These are phyloP conservation scores for Hyles vespertilio DNA, from an alignment of 1,140 invertebrate genomes.

Conservation along the genomic window DNA sequence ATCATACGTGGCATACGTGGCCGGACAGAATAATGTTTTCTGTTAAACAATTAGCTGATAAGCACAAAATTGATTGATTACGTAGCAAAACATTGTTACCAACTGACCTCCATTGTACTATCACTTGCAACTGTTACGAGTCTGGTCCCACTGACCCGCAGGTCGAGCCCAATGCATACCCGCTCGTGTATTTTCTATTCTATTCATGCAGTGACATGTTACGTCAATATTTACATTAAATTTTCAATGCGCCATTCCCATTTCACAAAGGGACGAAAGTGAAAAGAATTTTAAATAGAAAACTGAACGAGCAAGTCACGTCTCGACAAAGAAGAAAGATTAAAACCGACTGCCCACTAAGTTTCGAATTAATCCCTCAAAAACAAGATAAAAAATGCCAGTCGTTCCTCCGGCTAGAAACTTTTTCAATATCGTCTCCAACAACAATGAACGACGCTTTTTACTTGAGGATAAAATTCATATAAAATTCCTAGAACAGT, in stretches of 20 bases:
- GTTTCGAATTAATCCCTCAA: constrained; percentile 44
- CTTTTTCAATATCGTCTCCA: constrained; percentile 57
- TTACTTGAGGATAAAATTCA: constrained; percentile 28
- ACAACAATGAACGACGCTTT: constrained; percentile 50
- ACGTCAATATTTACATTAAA: constrained; percentile 46
- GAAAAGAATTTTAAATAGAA: constrained; percentile 25
- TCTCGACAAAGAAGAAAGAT: constrained; percentile 34
- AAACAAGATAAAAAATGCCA: constrained; percentile 45
- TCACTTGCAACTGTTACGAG: constrained; percentile 16
- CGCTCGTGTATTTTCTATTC: constrained; percentile 32
- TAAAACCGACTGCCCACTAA: constrained; percentile 38
- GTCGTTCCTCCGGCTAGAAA: constrained; percentile 39
- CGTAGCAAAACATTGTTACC: constrained; percentile 34
- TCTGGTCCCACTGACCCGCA: constrained; percentile 48
- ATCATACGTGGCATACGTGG: neutral
- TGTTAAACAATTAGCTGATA: neutral
- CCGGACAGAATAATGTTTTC: neutral
- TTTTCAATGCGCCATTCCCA: constrained; percentile 30
- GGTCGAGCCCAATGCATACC: constrained; percentile 31
- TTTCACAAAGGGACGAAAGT: constrained; percentile 29
- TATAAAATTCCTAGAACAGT: constrained; percentile 37
- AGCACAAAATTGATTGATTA: constrained; percentile 22
- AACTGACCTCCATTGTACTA: constrained; percentile 18
- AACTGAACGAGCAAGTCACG: constrained; percentile 43
- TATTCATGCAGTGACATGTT: constrained; percentile 39